These are phyloP conservation scores for Ptychochromis oligacanthus DNA, from an alignment of 2,113 vertebrate species.

Conservation along the genomic window DNA sequence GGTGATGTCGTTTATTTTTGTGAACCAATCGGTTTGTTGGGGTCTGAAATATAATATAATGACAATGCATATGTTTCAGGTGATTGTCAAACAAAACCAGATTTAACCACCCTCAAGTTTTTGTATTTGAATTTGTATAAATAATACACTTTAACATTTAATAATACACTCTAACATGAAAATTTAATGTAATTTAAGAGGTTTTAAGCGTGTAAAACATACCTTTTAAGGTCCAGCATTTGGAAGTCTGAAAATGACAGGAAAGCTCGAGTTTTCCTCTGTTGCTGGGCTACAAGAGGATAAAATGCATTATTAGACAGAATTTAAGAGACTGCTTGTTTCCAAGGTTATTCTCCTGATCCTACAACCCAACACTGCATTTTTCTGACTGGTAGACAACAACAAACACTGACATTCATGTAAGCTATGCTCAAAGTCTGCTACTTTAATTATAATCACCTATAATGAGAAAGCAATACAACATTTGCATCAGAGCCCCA, in stretches of 20 bases:
- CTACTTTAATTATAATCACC: neutral
- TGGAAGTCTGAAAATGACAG: neutral
- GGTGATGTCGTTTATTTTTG: neutral
- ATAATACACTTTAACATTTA: neutral
- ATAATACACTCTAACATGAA: neutral
- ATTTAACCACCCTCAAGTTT: neutral
- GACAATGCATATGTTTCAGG: neutral
- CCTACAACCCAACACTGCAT: neutral
- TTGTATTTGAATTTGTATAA: neutral
- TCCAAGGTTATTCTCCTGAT: slow-evolving; percentile 10
- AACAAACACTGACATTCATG: slow-evolving; percentile 1
- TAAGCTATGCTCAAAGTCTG: neutral
- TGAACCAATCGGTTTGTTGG: neutral
- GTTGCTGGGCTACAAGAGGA: neutral
- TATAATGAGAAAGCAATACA: neutral
- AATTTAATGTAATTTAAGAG: no score
- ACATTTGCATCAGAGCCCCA: neutral
- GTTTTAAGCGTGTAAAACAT: neutral
- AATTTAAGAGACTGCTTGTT: neutral
- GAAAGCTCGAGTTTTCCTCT: no score
- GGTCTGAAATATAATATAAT: neutral
- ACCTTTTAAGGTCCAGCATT: neutral
- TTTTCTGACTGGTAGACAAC: neutral
- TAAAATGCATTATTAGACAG: slow-evolving; percentile 12
- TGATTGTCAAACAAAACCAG: neutral